These are phyloP conservation scores for Perodicticus potto DNA, from an alignment of 2,797 vertebrate species.

Conservation along the genomic window DNA sequence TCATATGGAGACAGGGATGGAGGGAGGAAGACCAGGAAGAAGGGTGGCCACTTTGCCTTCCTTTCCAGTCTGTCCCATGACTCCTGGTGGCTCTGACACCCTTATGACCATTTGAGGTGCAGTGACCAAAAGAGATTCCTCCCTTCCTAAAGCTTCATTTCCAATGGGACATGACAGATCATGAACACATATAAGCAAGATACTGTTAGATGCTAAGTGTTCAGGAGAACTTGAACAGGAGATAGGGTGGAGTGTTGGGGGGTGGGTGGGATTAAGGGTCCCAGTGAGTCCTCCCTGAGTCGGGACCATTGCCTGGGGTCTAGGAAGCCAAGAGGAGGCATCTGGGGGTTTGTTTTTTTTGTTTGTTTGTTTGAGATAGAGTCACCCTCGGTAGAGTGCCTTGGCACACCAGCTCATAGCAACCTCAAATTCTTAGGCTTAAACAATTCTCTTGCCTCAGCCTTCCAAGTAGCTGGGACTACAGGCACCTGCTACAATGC, in stretches of 20 bases:
- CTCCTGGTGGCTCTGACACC: background rate
- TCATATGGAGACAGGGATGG: background rate
- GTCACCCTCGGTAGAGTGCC: no score
- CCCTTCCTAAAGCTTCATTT: background rate
- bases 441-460: no score
- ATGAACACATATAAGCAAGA: background rate
- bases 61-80: no score
- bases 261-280: background rate
- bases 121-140: background rate
- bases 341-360: no score
- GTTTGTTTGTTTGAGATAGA: no score
- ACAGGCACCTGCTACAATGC: no score
- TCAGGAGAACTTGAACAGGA: background rate
- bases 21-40: background rate
- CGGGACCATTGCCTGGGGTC: rapidly evolving
- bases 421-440: no score
- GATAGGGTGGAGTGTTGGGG: background rate
- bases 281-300: background rate
- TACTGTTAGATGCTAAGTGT: background rate
- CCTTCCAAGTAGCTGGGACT: no score
- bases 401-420: no score
- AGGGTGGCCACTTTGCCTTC: background rate
- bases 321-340: background rate
- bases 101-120: background rate
- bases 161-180: background rate